These are phyloP conservation scores for Peromyscus nudipes DNA, from an alignment of 2,797 vertebrate species.

Conservation along the genomic window DNA sequence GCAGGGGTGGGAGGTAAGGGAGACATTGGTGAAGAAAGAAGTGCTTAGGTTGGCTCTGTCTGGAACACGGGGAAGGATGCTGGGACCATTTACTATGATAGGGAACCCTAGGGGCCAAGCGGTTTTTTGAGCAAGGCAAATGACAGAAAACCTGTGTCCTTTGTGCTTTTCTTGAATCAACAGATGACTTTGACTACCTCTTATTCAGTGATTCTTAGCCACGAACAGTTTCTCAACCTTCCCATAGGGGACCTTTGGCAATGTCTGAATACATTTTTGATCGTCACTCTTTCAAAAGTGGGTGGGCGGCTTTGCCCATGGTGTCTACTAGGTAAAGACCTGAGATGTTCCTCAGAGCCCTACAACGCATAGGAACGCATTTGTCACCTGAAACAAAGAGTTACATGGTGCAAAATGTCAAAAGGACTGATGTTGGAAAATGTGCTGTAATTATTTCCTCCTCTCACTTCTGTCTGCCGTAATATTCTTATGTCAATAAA, in stretches of 20 bases:
- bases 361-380: neutral
- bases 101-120: neutral
- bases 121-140: neutral
- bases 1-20: neutral
- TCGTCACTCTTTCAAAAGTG: neutral
- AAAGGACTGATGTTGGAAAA: slow-evolving; percentile 38
- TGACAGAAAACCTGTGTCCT: neutral
- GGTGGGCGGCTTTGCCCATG: neutral
- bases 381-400: neutral
- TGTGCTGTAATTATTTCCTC: slow-evolving; percentile 49
- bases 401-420: slow-evolving; percentile 33
- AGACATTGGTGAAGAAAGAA: neutral
- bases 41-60: neutral
- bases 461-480: slow-evolving; percentile 29
- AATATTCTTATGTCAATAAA: slow-evolving; percentile 49
- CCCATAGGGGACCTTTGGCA: neutral
- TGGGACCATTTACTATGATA: neutral
- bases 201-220: slow-evolving; percentile 12
- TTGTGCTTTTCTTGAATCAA: neutral
- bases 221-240: neutral
- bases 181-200: neutral
- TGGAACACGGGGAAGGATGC: neutral
- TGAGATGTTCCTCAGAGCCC: slow-evolving; percentile 9
- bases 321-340: neutral
- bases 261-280: slow-evolving; percentile 32